A percentile compares a stretch with the other conserved stretches of the same genome.
Evolutionary conservation across 2,888 invertebrate species (phyloP).

Genomic region (Cerastis rubricosa): DNA sequence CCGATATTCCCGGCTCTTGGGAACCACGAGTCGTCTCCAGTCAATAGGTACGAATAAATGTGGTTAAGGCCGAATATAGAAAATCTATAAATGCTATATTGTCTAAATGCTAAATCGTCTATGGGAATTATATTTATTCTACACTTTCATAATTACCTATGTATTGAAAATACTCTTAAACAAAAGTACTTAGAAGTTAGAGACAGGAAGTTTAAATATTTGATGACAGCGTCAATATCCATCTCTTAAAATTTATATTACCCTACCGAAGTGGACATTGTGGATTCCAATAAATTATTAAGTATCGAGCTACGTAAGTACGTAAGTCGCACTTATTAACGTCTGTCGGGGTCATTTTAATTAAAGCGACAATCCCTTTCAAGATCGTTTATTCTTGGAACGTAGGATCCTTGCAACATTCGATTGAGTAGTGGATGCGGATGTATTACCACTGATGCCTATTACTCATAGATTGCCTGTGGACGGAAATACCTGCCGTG

Average conservation of each 20-base stretch:
- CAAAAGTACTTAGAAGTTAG: no score
- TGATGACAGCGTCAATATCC: no score
- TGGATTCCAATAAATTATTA: neutral
- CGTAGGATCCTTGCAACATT: neutral
- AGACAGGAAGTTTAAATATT: no score
- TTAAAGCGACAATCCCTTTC: conserved; percentile 47
- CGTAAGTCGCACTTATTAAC: conserved; percentile 15
- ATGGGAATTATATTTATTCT: no score
- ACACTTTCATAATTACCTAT: no score
- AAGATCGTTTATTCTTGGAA: conserved; percentile 44
- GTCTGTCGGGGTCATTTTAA: conserved; percentile 44
- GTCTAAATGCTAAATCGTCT: no score
- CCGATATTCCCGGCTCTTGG: conserved; percentile 98
- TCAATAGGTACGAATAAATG: conserved; percentile 93
- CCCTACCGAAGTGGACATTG: no score
- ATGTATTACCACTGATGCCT: conserved; percentile 22
- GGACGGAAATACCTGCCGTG: conserved; percentile 36
- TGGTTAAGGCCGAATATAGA: neutral
- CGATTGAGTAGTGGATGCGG: conserved; percentile 17
- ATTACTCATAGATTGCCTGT: conserved; percentile 27
- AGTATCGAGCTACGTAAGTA: neutral
- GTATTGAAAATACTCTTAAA: no score
- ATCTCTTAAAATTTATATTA: neutral
- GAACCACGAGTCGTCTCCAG: conserved; percentile 99
- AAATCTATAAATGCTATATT: no score